Percentiles rank a stretch among this genome's conserved stretches.
Conservation (phyloP, 1,140 invertebrate genomes). For the Panagrolaimus sp. region DNA sequence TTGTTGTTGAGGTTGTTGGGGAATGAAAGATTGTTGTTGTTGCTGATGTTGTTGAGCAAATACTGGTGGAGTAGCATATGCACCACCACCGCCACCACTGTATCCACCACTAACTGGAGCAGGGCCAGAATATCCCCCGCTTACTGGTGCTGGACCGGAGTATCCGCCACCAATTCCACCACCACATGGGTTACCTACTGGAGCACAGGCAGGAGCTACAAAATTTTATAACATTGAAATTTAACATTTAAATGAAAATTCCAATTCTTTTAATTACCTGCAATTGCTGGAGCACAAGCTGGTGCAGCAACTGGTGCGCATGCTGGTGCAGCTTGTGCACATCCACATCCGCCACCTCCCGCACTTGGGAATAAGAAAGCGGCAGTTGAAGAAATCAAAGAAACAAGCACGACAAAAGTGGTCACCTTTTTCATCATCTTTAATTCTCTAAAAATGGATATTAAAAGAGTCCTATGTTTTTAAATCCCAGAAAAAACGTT, state of each 20-base stretch:
- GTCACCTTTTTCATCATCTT: too few relatives aligned
- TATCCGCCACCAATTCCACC: background rate
- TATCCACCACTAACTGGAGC: background rate
- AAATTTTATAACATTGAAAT: background rate
- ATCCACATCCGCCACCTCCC: slow-evolving; percentile 13
- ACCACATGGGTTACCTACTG: background rate
- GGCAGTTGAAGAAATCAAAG: background rate
- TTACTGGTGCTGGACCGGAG: background rate
- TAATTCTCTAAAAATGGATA: too few relatives aligned
- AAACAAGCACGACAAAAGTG: background rate
- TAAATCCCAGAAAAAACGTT: too few relatives aligned
- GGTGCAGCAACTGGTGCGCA: background rate
- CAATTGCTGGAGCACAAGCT: background rate
- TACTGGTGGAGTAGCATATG: background rate
- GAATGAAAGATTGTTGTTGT: background rate
- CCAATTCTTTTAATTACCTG: slow-evolving; percentile 7
- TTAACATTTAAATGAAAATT: background rate
- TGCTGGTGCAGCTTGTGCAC: background rate
- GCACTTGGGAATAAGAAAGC: background rate
- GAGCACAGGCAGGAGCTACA: slow-evolving; percentile 13
- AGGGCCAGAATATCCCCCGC: too few relatives aligned
- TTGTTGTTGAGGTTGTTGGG: background rate
- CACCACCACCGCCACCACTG: background rate
- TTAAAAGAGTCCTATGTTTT: too few relatives aligned
- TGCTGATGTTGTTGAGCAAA: too few relatives aligned